phyloP scores from a whole-genome alignment of 2,888 invertebrate species.

The Tenodera sinensis region DNA sequence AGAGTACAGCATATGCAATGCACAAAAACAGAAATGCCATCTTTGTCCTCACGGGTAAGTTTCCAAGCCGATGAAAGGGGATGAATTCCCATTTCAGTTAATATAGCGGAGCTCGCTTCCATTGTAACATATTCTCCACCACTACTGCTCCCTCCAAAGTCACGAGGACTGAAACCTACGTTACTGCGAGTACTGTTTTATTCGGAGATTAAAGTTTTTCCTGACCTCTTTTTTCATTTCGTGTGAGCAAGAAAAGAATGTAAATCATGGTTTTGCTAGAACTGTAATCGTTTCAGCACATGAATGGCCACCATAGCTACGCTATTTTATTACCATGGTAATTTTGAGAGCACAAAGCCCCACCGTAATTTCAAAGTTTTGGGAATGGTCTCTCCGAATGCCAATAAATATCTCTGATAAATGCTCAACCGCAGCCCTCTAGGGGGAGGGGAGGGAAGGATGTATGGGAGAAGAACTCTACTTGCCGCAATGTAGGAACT shows the following conservation, averaged over 20 bases:
- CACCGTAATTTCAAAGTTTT: neutral
- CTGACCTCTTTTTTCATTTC: neutral
- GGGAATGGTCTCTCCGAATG: neutral
- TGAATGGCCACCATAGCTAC: neutral
- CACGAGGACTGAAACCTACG: no score
- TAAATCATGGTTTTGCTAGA: neutral
- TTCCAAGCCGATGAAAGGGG: no score
- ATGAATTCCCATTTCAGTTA: no score
- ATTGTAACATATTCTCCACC: no score
- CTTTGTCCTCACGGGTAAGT: no score
- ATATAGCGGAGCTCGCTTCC: no score
- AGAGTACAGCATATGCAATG: no score
- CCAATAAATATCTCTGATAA: neutral
- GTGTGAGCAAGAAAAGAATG: neutral
- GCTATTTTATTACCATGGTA: neutral
- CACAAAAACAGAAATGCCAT: no score
- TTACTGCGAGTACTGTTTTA: no score
- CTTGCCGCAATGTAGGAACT: neutral
- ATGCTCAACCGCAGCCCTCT: neutral
- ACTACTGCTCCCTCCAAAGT: no score
- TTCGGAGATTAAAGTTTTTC: no score
- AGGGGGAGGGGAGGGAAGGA: neutral
- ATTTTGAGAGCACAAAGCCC: neutral
- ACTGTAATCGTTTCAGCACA: neutral
- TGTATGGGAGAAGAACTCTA: neutral